Evolutionary conservation across 2,888 invertebrate species (phyloP).

Genomic region (Dasypogon diadema): DNA sequence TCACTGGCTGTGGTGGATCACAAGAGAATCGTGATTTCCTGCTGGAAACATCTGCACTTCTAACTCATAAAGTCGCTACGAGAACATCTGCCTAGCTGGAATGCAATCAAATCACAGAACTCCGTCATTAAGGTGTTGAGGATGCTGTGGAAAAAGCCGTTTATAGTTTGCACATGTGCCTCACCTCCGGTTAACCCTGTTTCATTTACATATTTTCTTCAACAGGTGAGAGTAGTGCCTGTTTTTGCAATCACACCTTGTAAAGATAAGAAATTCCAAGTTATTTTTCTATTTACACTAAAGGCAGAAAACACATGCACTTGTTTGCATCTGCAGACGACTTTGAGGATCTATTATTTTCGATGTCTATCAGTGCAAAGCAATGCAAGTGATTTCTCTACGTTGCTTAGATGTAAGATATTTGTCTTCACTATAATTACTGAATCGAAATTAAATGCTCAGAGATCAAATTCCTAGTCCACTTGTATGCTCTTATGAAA

Average conservation of each 20-base stretch:
- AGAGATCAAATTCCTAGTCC: too few species aligned
- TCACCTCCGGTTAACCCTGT: constrained; percentile 49
- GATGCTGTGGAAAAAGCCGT: constrained; percentile 36
- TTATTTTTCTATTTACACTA: neutral
- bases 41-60: constrained; percentile 40
- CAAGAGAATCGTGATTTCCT: constrained; percentile 48
- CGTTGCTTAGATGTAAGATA: too few species aligned
- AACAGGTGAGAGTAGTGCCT: constrained; percentile 37
- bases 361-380: too few species aligned
- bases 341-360: too few species aligned
- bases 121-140: constrained; percentile 26
- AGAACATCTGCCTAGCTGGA: constrained; percentile 51
- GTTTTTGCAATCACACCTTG: constrained; percentile 39
- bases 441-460: too few species aligned
- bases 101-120: constrained; percentile 51
- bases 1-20: neutral
- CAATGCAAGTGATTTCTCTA: too few species aligned
- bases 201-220: constrained; percentile 46
- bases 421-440: too few species aligned
- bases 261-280: constrained; percentile 17
- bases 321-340: too few species aligned
- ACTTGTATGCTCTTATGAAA: too few species aligned
- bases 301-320: neutral
- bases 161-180: constrained; percentile 48
- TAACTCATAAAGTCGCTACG: constrained; percentile 19